These are phyloP conservation scores for Harpalus rufipes DNA, from an alignment of 2,888 invertebrate genomes.

Conservation along the genomic window DNA sequence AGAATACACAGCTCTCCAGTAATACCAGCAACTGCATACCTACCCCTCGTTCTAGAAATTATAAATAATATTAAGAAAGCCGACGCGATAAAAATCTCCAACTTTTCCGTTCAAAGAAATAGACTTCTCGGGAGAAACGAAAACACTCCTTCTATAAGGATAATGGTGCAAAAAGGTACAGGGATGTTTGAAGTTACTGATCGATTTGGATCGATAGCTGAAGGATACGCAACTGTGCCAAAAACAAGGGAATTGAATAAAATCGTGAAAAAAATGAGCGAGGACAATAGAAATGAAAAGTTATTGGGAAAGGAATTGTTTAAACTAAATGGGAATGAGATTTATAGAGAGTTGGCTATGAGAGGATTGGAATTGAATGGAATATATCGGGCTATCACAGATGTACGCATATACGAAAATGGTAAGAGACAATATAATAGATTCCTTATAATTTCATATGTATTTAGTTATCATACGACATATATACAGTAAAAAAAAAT, in stretches of 20 bases:
- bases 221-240: slow-evolving; percentile 76
- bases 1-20: too few species aligned
- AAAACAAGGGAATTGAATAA: slow-evolving; percentile 72
- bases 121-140: slow-evolving; percentile 17
- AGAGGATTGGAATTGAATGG: too few species aligned
- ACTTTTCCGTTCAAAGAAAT: slow-evolving; percentile 1
- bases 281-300: not conserved
- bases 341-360: too few species aligned
- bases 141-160: slow-evolving; percentile 72
- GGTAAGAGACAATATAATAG: not conserved
- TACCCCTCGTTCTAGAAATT: too few species aligned
- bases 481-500: too few species aligned
- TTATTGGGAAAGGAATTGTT: not conserved
- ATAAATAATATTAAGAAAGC: too few species aligned
- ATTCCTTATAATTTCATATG: too few species aligned
- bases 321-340: too few species aligned
- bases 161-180: slow-evolving; percentile 75
- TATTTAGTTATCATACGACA: too few species aligned
- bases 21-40: too few species aligned
- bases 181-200: too few species aligned
- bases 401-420: slow-evolving; percentile 5
- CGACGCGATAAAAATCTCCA: too few species aligned
- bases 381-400: slow-evolving; percentile 6
- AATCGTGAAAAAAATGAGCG: slow-evolving; percentile 72
- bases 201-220: slow-evolving; percentile 85